Percentiles rank a stretch among this genome's conserved stretches.
phyloP scores from a whole-genome alignment of 2,888 invertebrate genomes.

The Eilema griseolum region DNA sequence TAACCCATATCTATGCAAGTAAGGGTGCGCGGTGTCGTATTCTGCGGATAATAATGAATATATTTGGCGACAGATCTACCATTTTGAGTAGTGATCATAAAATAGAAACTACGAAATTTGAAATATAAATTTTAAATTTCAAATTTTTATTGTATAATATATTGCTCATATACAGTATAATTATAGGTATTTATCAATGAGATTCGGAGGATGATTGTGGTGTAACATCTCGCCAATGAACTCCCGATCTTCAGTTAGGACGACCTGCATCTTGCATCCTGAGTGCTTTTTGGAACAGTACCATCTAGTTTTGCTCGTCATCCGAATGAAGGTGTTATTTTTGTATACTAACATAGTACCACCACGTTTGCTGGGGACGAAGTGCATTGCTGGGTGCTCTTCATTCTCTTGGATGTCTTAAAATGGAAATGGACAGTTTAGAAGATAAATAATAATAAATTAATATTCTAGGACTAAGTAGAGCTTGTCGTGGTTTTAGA shows the following conservation, averaged over 20 bases:
- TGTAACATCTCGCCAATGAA: slow-evolving; percentile 39
- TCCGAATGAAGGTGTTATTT: slow-evolving; percentile 42
- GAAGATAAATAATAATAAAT: not conserved
- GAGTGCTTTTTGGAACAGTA: slow-evolving; percentile 59
- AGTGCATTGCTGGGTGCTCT: slow-evolving; percentile 21
- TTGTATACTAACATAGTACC: slow-evolving; percentile 42
- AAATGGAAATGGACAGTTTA: slow-evolving; percentile 1
- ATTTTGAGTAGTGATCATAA: too few species aligned
- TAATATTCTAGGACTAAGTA: too few species aligned
- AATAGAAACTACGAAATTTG: too few species aligned
- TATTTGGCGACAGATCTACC: too few species aligned
- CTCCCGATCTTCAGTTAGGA: slow-evolving; percentile 33
- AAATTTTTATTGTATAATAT: too few species aligned
- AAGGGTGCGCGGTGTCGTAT: too few species aligned
- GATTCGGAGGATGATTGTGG: slow-evolving; percentile 51
- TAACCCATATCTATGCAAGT: too few species aligned
- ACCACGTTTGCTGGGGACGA: slow-evolving; percentile 45
- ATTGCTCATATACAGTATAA: too few species aligned
- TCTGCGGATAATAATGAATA: too few species aligned
- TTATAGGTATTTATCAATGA: too few species aligned
- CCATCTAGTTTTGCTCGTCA: slow-evolving; percentile 56
- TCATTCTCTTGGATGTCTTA: not conserved
- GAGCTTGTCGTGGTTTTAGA: too few species aligned
- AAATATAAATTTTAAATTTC: too few species aligned
- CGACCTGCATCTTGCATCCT: slow-evolving; percentile 56